phyloP scores from a whole-genome alignment of 2,113 vertebrate species.

The Raja brachyura region DNA sequence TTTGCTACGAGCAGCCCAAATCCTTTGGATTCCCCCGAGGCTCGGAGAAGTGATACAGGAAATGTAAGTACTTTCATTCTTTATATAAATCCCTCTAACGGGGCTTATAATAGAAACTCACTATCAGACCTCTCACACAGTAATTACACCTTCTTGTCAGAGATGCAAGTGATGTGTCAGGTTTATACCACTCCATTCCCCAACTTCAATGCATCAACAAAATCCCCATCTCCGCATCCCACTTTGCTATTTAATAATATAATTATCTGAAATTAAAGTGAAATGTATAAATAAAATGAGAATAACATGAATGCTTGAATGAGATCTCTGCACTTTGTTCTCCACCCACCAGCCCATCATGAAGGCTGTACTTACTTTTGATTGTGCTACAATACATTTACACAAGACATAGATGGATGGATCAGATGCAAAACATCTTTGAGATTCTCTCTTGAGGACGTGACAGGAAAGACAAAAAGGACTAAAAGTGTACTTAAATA shows the following conservation, averaged over 20 bases:
- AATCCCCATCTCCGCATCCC: too few relatives aligned
- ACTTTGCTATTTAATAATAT: neutral
- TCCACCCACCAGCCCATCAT: neutral
- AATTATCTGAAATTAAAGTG: neutral
- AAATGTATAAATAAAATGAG: neutral
- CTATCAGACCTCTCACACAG: neutral
- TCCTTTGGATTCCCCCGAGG: neutral
- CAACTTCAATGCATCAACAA: too few relatives aligned
- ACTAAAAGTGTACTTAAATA: neutral
- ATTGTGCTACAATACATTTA: neutral
- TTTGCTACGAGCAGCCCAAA: neutral
- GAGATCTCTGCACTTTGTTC: neutral
- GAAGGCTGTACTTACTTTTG: neutral
- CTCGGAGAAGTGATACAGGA: neutral
- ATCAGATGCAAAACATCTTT: neutral
- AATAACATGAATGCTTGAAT: neutral
- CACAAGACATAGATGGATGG: neutral
- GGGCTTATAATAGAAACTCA: neutral
- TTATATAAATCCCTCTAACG: neutral
- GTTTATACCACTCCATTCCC: neutral
- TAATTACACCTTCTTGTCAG: slow-evolving; percentile 1
- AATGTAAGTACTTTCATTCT: neutral
- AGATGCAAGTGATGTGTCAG: neutral
- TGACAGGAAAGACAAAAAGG: neutral
- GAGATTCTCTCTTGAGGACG: neutral